These are phyloP conservation scores for Tribolium freemani DNA, from an alignment of 2,888 invertebrate species.

Conservation along the genomic window DNA sequence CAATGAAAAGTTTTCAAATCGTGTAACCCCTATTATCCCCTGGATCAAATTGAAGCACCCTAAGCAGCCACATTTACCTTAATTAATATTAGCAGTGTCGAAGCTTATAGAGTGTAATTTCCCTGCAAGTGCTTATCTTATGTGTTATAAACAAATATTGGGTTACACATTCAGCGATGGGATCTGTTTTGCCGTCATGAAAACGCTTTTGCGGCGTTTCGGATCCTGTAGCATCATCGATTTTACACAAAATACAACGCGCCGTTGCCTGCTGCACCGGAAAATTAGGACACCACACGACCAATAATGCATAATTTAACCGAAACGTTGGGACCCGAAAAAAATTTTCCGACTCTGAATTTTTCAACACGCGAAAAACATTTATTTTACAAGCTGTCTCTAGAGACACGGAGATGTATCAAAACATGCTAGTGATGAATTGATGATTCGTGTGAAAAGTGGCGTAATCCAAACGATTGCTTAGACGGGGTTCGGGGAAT, in stretches of 20 bases:
- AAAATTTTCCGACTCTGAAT: neutral
- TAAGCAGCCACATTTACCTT: slow-evolving; percentile 34
- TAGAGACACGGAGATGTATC: neutral
- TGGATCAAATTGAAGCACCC: neutral
- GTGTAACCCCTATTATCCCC: neutral
- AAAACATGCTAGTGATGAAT: slow-evolving; percentile 8
- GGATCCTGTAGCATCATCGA: slow-evolving; percentile 38
- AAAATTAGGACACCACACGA: slow-evolving; percentile 30
- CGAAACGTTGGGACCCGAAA: slow-evolving; percentile 12
- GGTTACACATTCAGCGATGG: slow-evolving; percentile 36
- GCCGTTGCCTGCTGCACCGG: slow-evolving; percentile 16
- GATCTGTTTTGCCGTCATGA: slow-evolving; percentile 33
- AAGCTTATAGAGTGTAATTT: slow-evolving; percentile 30
- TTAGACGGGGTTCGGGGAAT: neutral
- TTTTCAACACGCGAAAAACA: neutral
- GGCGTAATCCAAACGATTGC: slow-evolving; percentile 5
- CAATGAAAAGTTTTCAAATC: no score
- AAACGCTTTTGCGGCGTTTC: slow-evolving; percentile 32
- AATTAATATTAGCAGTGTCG: slow-evolving; percentile 34
- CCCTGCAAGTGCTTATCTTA: slow-evolving; percentile 39
- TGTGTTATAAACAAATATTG: slow-evolving; percentile 42
- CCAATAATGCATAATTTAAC: slow-evolving; percentile 35
- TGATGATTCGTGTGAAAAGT: slow-evolving; percentile 3
- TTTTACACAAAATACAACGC: slow-evolving; percentile 32
- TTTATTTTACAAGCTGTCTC: slow-evolving; percentile 1